Percentiles rank a stretch among this genome's conserved stretches.
These are phyloP conservation scores for Nixonia krombeini DNA, from an alignment of 1,140 invertebrate genomes.

Conservation along the genomic window DNA sequence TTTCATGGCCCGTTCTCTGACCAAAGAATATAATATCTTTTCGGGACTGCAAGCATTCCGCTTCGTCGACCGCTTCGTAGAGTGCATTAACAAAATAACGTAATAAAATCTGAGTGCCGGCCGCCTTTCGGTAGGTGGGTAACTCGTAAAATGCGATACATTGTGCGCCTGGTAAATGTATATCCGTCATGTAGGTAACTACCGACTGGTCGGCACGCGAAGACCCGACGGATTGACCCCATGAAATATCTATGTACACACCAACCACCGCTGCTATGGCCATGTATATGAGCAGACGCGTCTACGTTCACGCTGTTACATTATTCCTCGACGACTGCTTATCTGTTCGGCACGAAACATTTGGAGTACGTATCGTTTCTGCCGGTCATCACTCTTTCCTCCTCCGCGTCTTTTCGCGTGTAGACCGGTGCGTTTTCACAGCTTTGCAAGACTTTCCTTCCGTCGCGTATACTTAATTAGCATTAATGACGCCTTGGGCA, in stretches of 20 bases:
- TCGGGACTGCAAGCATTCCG: conserved; percentile 23
- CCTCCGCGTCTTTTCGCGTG: conserved; percentile 25
- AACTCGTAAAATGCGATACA: conserved; percentile 64
- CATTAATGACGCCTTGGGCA: conserved; percentile 19
- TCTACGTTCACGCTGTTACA: background rate
- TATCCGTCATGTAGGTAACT: conserved; percentile 59
- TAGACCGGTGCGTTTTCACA: conserved; percentile 7
- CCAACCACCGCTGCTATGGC: background rate
- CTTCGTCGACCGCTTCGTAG: conserved; percentile 23
- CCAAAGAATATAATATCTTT: conserved; percentile 50
- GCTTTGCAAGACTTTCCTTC: conserved; percentile 33
- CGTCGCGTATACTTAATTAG: conserved; percentile 23
- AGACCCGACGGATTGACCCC: conserved; percentile 61
- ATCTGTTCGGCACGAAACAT: conserved; percentile 40
- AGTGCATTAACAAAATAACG: conserved; percentile 70
- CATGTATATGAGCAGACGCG: conserved; percentile 15
- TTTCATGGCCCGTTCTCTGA: conserved; percentile 53
- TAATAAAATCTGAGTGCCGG: conserved; percentile 66
- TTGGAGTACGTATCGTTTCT: conserved; percentile 38
- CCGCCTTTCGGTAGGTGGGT: conserved; percentile 30
- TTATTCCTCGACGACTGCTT: conserved; percentile 36
- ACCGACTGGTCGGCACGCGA: conserved; percentile 56
- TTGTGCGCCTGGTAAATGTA: conserved; percentile 49
- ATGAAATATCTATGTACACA: conserved; percentile 40
- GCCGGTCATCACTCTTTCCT: conserved; percentile 40